Conservation (phyloP, 1,140 invertebrate genomes). For the Meloidogyne hapla region DNA sequence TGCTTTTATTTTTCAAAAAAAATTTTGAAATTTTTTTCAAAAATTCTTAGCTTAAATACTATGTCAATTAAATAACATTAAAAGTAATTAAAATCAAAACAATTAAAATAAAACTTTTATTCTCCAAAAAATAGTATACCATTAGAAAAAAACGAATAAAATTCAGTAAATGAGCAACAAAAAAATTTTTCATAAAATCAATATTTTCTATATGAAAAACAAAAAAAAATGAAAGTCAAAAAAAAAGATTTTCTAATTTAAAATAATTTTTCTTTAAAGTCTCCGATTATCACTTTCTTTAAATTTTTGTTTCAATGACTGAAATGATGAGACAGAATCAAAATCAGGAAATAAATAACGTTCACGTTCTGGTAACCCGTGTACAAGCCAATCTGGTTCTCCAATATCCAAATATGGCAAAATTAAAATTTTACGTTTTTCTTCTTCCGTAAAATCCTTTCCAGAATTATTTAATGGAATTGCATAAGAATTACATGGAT, state of each 20-base stretch:
- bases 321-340: neutral
- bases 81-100: too few species aligned
- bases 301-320: neutral
- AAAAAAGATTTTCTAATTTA: neutral
- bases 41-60: too few species aligned
- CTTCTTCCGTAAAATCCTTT: neutral
- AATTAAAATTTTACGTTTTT: slow-evolving; percentile 32
- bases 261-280: neutral
- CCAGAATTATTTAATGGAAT: neutral
- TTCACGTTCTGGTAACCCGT: slow-evolving; percentile 38
- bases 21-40: too few species aligned
- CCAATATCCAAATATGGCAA: slow-evolving; percentile 40
- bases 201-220: neutral
- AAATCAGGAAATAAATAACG: slow-evolving; percentile 29
- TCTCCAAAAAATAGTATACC: too few species aligned
- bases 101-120: too few species aligned
- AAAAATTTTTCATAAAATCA: neutral
- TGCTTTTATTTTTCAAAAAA: too few species aligned
- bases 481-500: neutral
- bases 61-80: too few species aligned
- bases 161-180: slow-evolving; percentile 1
- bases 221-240: slow-evolving; percentile 1
- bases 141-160: neutral
- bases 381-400: slow-evolving; percentile 32
- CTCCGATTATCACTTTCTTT: neutral